Conservation (phyloP, 2,113 vertebrate species). For the Falcunculus frontatus region DNA sequence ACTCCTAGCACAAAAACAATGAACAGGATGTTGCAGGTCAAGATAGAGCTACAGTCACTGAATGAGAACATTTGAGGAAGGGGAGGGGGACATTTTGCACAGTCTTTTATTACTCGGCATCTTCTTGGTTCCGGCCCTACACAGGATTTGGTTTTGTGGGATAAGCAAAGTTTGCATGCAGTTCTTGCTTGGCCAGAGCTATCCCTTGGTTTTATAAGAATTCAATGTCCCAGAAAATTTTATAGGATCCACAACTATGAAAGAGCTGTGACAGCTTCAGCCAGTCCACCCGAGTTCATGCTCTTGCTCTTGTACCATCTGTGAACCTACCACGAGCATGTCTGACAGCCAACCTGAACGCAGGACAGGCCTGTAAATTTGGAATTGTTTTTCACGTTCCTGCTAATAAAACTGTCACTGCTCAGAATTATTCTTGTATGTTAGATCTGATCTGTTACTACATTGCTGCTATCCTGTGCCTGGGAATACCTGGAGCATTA, state of each 20-base stretch:
- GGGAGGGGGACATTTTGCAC: neutral
- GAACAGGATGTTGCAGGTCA: neutral
- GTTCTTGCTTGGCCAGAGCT: neutral
- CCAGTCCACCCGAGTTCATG: neutral
- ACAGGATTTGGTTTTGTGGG: neutral
- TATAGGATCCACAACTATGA: neutral
- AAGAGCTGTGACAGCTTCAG: neutral
- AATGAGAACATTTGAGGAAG: neutral
- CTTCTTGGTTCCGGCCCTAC: neutral
- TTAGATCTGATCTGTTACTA: neutral
- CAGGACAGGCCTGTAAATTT: neutral
- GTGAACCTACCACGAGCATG: neutral
- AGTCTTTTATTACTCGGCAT: fast-evolving
- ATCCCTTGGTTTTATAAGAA: neutral
- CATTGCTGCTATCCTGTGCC: neutral
- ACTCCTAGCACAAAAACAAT: neutral
- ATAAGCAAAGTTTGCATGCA: neutral
- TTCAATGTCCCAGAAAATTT: neutral
- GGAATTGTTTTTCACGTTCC: neutral
- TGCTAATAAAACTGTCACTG: neutral
- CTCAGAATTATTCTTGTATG: neutral
- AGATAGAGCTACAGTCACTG: neutral
- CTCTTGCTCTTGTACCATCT: neutral
- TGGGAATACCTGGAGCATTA: neutral
- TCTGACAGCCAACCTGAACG: neutral